Evolutionary conservation across 2,888 invertebrate species (phyloP).

Genomic region (Eilema griseolum): DNA sequence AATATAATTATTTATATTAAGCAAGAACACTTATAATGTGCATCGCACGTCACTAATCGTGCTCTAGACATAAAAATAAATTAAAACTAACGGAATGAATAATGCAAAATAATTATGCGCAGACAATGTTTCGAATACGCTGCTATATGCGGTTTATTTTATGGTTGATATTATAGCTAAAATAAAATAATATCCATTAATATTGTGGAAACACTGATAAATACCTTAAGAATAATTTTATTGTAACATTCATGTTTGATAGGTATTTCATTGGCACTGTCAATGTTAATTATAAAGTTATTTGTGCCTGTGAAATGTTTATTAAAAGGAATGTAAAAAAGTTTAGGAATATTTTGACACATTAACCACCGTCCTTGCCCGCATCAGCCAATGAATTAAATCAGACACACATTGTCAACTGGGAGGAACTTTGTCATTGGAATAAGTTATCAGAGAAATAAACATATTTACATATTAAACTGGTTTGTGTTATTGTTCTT

Average conservation of each 20-base stretch:
- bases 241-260: slow-evolving; percentile 19
- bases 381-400: slow-evolving; percentile 22
- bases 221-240: neutral
- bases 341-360: slow-evolving; percentile 51
- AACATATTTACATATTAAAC: neutral
- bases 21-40: neutral
- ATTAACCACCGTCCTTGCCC: slow-evolving; percentile 38
- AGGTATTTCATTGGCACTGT: slow-evolving; percentile 43
- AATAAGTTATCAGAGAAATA: neutral
- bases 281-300: slow-evolving; percentile 28
- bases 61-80: neutral
- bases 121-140: neutral
- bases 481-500: neutral
- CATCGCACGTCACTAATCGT: neutral
- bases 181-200: neutral
- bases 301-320: slow-evolving; percentile 37
- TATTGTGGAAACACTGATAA: neutral
- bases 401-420: too few relatives aligned
- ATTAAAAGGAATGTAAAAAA: slow-evolving; percentile 45
- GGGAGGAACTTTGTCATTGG: too few relatives aligned
- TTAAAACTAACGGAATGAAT: neutral
- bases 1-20: neutral
- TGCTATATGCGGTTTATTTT: neutral
- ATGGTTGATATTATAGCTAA: slow-evolving; percentile 4
- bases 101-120: neutral